Evolutionary conservation across 2,888 invertebrate genomes (phyloP), one percentile per base, ranked within the genome.

Genomic region (Meliscaeva auricollis): DNA sequence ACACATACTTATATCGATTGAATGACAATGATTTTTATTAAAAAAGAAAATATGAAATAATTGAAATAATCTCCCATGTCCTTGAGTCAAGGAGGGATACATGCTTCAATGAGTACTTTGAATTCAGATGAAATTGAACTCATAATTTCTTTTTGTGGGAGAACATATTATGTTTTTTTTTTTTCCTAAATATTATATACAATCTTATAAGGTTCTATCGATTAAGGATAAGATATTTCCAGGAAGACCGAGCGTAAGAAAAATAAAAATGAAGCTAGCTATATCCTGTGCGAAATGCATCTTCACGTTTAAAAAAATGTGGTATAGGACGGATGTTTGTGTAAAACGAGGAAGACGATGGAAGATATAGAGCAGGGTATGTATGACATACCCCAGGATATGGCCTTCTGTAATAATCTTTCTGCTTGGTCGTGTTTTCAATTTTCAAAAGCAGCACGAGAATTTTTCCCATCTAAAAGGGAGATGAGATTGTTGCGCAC

Each of bases 21-120:
- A 70, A 52, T 72, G 60, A 60, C 56, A 62, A 85, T 76, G 72
- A 81, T 76, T 68, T 85, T 85, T 85, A 85, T 85, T 85, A 75
- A 85, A 85, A 85, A 76, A 81, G 81, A 85, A 81, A 81, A 85
- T 72, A 76, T 54, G 75, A 70, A 85, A 85, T 85, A 85, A 85
- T 85, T 85, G 84, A 81, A 85, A 76, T 81, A 80, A 76, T 85
- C 81, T 81, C 72, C 76, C 54, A 80, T 85, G 80, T 85, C 84
- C 84, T 81, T 81, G 58, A 64, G 38, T 56, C 58, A 79, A 69
- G 56, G 50, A 70, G 11, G n/a, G 62, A 48, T 54, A n/a, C n/a
- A 30, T 74, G 79, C 79, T 83, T 75, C 48, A 75, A 69, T 66
- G 60, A 46, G 72, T 80, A 56, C 72, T 72, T 9, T 30, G 54